Base-by-base conservation (phyloP, 1,140 invertebrate genomes). In the Meloidogyne chitwoodi region DNA sequence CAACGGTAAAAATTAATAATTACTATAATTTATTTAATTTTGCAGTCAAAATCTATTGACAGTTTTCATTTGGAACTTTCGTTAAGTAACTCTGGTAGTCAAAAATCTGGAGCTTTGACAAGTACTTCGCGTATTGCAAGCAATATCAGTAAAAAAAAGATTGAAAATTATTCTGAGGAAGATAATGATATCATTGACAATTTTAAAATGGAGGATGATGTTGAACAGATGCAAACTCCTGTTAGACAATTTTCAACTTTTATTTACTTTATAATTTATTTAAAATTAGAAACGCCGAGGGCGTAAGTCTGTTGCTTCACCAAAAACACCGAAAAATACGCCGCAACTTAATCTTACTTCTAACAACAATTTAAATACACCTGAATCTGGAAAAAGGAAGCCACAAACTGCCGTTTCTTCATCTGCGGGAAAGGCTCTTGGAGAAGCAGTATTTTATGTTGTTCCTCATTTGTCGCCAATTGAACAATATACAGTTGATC, bases 401-500 rank as follows among this genome's bases (percentile, higher is more conserved):
- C 34, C 48, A 56, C 48, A 56, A 22, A 56, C 48, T 56, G 16
- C 48, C 5, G 19, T 56, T 56, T 56, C 48, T 34, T 66, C 62
- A 0, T 44, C 64, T 48, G 41, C 74, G 0, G 29, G 31, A 19
- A 79, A 74, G 8, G 38, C 67, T 24, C 27, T 12, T 10, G 48
- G 74, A 41, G 67, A 75, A 61, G 73, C 26, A 14, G 62, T 31
- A n/a, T 27, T 75, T 11, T 77, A 76, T 34, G 27, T 22, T 24
- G 66, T 77, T 31, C 80, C 78, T 16, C 61, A 61, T 27, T 16
- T 83, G 24, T 67, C 65, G 0, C 29, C 81, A 4, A 64, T 48
- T 14, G 77, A 85, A 31, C 83, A 86, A 65, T 61, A 70, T 31
- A 34, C 31, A 2, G 78, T 76, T 16, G 82, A 86, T 70, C 62